A percentile compares a stretch with the other conserved stretches of the same genome.
phyloP scores from a whole-genome alignment of 2,797 vertebrate species.

The Lindbergichthys nudifrons region DNA sequence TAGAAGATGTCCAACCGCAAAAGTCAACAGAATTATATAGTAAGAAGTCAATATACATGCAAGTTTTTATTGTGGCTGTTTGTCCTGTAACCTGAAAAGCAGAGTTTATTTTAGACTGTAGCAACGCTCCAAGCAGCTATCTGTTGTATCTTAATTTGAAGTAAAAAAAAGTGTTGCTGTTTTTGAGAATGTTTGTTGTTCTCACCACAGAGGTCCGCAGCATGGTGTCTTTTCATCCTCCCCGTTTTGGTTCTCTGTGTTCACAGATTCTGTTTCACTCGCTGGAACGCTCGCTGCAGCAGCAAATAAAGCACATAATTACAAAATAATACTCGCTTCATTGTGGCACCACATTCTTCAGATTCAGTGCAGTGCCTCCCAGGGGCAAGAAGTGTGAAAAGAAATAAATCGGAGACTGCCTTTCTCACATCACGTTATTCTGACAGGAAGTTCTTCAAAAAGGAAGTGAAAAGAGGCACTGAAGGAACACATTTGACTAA shows the following conservation, averaged over 20 bases:
- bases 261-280: slow-evolving; percentile 96
- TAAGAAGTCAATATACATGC: background rate
- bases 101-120: background rate
- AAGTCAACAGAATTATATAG: background rate
- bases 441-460: slow-evolving; percentile 1
- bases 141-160: background rate
- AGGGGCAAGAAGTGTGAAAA: slow-evolving; percentile 8
- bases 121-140: background rate
- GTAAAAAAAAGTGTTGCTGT: background rate
- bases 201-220: slow-evolving; percentile 95
- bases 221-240: slow-evolving; percentile 90
- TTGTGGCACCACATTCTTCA: slow-evolving; percentile 20
- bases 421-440: slow-evolving; percentile 13
- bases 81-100: background rate
- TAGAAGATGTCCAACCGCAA: background rate
- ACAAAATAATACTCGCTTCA: slow-evolving; percentile 15
- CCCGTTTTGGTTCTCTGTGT: slow-evolving; percentile 93
- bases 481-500: background rate
- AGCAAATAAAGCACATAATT: slow-evolving; percentile 51
- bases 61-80: background rate
- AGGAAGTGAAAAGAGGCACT: slow-evolving; percentile 4
- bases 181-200: slow-evolving; percentile 22
- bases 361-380: slow-evolving; percentile 19
- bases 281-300: slow-evolving; percentile 93
- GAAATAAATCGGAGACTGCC: slow-evolving; percentile 3